Conservation (phyloP, 1,140 invertebrate genomes). For the Ericerus pela region DNA sequence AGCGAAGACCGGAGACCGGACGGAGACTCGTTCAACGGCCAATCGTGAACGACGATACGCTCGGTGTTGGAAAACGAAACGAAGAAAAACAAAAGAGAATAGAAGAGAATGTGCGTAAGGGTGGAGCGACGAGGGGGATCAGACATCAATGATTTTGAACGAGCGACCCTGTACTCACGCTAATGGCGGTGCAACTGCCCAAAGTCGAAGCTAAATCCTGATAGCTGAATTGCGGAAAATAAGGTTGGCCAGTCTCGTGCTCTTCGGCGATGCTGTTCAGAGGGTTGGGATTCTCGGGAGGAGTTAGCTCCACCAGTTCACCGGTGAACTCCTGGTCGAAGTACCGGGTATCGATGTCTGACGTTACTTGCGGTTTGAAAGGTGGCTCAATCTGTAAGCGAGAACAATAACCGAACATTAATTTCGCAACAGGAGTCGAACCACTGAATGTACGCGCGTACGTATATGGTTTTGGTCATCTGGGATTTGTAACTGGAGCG, state of each 20-base stretch:
- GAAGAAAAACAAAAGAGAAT: too few species aligned
- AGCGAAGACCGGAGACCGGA: too few species aligned
- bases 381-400: constrained; percentile 60
- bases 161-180: constrained; percentile 2
- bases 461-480: too few species aligned
- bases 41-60: too few species aligned
- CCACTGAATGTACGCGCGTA: too few species aligned
- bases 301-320: constrained; percentile 87
- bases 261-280: constrained; percentile 54
- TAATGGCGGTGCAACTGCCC: background rate
- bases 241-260: constrained; percentile 41
- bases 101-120: too few species aligned
- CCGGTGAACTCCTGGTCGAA: constrained; percentile 98
- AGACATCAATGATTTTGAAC: constrained; percentile 1
- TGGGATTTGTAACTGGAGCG: too few species aligned
- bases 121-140: too few species aligned
- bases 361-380: constrained; percentile 90
- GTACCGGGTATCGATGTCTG: constrained; percentile 91
- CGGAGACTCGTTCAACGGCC: too few species aligned
- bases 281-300: constrained; percentile 54
- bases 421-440: too few species aligned
- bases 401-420: too few species aligned
- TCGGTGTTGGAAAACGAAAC: too few species aligned
- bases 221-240: constrained; percentile 67
- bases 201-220: constrained; percentile 32